These are phyloP conservation scores for Lepidonotus clava DNA, from an alignment of 2,888 invertebrate species.

Conservation along the genomic window DNA sequence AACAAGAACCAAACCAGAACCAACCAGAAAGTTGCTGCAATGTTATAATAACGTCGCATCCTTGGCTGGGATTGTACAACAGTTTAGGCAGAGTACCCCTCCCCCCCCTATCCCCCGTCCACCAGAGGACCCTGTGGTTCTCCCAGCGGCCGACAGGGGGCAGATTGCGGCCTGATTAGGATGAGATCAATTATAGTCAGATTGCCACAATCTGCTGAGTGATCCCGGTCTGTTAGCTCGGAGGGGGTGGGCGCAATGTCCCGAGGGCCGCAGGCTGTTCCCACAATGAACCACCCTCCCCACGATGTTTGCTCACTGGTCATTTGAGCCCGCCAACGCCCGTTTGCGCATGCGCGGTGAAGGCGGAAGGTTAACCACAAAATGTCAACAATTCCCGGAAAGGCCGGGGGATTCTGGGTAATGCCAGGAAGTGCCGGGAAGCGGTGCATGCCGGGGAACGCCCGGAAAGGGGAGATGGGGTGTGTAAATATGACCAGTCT, in stretches of 20 bases:
- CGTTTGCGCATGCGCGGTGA: background rate
- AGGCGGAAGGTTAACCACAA: slow-evolving; percentile 35
- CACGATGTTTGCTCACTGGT: slow-evolving; percentile 28
- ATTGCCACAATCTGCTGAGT: slow-evolving; percentile 44
- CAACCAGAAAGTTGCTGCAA: too few relatives aligned
- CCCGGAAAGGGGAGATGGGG: background rate
- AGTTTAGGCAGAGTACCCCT: too few relatives aligned
- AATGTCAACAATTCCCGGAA: background rate
- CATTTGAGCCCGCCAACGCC: background rate
- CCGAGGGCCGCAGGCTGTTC: background rate
- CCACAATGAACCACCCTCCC: background rate
- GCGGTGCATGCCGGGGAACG: background rate
- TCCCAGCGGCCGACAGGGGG: too few relatives aligned
- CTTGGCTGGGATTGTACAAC: too few relatives aligned
- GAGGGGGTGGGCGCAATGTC: background rate
- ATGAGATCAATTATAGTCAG: slow-evolving; percentile 38
- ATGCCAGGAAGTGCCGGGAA: background rate
- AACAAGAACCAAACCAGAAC: too few relatives aligned
- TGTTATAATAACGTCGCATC: too few relatives aligned
- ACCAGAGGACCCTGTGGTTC: too few relatives aligned
- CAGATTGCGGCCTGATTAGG: slow-evolving; percentile 37
- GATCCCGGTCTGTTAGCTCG: background rate
- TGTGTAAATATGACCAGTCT: background rate
- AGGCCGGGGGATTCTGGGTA: too few relatives aligned
- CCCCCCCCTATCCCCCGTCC: too few relatives aligned